Percentiles rank a stretch among this genome's conserved stretches.
These are phyloP conservation scores for Drosophila trapezifrons DNA, from an alignment of 1,140 invertebrate species.

Conservation along the genomic window DNA sequence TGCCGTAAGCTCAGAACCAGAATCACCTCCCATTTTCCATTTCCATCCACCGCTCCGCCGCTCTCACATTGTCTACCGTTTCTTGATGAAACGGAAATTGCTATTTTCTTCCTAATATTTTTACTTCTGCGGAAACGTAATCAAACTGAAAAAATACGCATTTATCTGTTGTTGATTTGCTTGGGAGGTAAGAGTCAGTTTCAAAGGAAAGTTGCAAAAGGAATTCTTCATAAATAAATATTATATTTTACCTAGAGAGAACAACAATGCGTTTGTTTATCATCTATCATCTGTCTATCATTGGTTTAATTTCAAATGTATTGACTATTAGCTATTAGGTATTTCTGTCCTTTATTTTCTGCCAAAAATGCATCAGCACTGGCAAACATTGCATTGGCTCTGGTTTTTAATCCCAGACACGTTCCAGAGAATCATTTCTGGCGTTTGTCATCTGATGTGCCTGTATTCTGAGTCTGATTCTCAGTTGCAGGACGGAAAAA, in stretches of 20 bases:
- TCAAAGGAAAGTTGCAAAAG: slow-evolving; percentile 8
- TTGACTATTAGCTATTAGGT: background rate
- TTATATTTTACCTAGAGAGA: background rate
- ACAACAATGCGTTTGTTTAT: slow-evolving; percentile 15
- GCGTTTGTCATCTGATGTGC: slow-evolving; percentile 38
- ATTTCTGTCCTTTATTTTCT: background rate
- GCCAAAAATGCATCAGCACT: slow-evolving; percentile 1
- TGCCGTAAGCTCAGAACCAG: slow-evolving; percentile 27
- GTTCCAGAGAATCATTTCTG: slow-evolving; percentile 39
- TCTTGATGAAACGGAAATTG: slow-evolving; percentile 71
- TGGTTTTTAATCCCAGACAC: slow-evolving; percentile 14
- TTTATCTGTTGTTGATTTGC: slow-evolving; percentile 36
- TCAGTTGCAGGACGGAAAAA: slow-evolving; percentile 9
- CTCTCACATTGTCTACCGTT: slow-evolving; percentile 19
- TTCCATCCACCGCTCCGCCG: background rate
- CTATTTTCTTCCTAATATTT: slow-evolving; percentile 60
- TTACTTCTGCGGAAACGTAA: slow-evolving; percentile 62
- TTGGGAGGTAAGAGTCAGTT: background rate
- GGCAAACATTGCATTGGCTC: slow-evolving; percentile 7
- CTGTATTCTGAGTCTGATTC: slow-evolving; percentile 5
- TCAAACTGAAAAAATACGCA: slow-evolving; percentile 65
- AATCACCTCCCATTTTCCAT: slow-evolving; percentile 22
- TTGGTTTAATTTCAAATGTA: background rate
- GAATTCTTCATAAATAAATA: slow-evolving; percentile 1
- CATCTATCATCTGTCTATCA: too few relatives aligned